Conservation (phyloP, 2,888 invertebrate species). For the Sphaerophoria rueppellii region DNA sequence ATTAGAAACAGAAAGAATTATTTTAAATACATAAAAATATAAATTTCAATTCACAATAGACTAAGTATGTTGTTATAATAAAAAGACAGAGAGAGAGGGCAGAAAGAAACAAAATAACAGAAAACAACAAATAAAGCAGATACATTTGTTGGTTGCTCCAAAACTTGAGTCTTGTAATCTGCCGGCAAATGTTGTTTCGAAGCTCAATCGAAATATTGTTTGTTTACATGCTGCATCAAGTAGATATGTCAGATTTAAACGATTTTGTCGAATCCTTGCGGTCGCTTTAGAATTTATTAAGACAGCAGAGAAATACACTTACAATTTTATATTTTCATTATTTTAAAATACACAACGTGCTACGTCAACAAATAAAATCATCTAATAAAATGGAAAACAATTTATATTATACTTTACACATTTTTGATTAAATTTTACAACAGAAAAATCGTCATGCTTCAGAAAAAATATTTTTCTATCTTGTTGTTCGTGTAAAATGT, state of each 20-base stretch:
- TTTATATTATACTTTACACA: constrained; percentile 5
- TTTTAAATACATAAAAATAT: constrained; percentile 49
- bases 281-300: constrained; percentile 9
- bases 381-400: constrained; percentile 30
- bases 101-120: neutral
- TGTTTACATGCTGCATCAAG: constrained; percentile 46
- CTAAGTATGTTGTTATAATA: constrained; percentile 61
- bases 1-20: constrained; percentile 28
- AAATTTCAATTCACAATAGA: constrained; percentile 72
- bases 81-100: constrained; percentile 27
- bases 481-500: constrained; percentile 6
- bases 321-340: constrained; percentile 2
- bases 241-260: constrained; percentile 20
- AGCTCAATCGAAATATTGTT: constrained; percentile 40
- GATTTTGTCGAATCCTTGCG: constrained; percentile 33
- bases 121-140: constrained; percentile 53
- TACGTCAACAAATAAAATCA: constrained; percentile 61
- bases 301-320: constrained; percentile 50
- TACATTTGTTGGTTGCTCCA: neutral
- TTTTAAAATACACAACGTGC: constrained; percentile 64
- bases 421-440: neutral
- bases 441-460: constrained; percentile 47
- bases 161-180: constrained; percentile 27
- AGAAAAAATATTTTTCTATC: neutral
- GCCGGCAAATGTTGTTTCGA: constrained; percentile 30